Percentiles rank a stretch among this genome's conserved stretches.
These are phyloP conservation scores for Zygaena filipendulae DNA, from an alignment of 2,888 invertebrate genomes.

Conservation along the genomic window DNA sequence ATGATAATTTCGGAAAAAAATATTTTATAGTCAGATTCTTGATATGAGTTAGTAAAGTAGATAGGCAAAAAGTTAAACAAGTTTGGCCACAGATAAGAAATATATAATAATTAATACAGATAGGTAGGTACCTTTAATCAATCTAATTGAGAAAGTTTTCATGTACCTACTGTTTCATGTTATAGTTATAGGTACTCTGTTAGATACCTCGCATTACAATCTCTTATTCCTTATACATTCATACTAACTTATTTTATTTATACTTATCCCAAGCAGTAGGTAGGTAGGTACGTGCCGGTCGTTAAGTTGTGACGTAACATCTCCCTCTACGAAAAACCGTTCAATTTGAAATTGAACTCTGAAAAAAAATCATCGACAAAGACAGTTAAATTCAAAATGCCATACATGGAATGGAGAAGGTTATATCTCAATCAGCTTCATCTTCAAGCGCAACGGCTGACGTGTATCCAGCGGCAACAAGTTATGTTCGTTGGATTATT, in stretches of 20 bases:
- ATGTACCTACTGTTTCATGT: no score
- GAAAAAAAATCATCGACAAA: conserved; percentile 37
- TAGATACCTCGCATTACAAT: no score
- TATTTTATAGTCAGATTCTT: no score
- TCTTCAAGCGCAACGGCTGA: conserved; percentile 49
- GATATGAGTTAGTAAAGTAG: no score
- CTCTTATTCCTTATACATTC: not conserved
- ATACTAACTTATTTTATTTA: not conserved
- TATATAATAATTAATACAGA: no score
- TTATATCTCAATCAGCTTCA: conserved; percentile 44
- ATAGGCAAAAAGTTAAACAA: no score
- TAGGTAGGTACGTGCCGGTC: conserved; percentile 31
- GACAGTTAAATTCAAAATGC: conserved; percentile 46
- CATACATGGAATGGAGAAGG: conserved; percentile 54
- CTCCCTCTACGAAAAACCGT: conserved; percentile 38
- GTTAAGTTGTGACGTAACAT: conserved; percentile 49
- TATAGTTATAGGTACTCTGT: no score
- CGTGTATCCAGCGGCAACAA: conserved; percentile 45
- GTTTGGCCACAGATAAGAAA: no score
- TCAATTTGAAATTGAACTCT: conserved; percentile 38
- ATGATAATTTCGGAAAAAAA: no score
- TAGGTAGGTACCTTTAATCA: no score
- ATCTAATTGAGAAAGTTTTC: no score
- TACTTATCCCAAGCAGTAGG: no score
- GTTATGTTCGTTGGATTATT: conserved; percentile 25